Percentiles rank a stretch among this genome's conserved stretches.
phyloP scores from a whole-genome alignment of 2,113 vertebrate species.

The Macroglossus sobrinus region DNA sequence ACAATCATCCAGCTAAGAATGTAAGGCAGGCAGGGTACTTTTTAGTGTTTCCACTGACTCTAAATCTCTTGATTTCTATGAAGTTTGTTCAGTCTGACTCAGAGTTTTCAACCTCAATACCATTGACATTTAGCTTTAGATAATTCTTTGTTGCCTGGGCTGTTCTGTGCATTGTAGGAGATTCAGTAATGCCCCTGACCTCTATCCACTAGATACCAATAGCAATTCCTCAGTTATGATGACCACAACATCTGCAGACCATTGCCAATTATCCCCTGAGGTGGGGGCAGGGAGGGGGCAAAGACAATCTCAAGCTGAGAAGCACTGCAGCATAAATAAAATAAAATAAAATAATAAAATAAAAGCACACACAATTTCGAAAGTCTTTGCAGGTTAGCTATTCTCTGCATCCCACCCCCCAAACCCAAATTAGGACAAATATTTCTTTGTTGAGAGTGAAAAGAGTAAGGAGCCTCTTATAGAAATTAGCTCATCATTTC shows the following conservation, averaged over 20 bases:
- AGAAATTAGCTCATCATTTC: background rate
- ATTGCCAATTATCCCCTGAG: background rate
- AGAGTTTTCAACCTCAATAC: background rate
- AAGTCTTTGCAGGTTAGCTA: background rate
- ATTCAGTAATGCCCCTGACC: background rate
- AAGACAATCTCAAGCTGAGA: background rate
- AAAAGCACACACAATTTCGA: background rate
- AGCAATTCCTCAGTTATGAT: background rate
- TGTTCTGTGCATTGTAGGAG: too few relatives aligned
- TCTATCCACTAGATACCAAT: background rate
- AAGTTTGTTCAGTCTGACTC: background rate
- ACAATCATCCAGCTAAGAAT: background rate
- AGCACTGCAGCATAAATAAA: background rate
- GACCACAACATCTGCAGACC: background rate
- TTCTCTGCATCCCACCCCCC: background rate
- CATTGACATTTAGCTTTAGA: background rate
- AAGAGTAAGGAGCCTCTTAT: background rate
- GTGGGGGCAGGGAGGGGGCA: background rate
- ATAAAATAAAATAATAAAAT: background rate
- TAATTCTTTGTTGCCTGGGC: background rate
- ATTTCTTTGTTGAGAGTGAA: background rate
- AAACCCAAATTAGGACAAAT: background rate
- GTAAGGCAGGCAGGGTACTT: fast-evolving
- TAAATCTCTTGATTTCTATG: background rate
- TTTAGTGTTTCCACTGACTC: background rate